Percentiles rank a stretch among this genome's conserved stretches.
Evolutionary conservation across 2,888 invertebrate species (phyloP).

Genomic region (Acanthopleura granulata): DNA sequence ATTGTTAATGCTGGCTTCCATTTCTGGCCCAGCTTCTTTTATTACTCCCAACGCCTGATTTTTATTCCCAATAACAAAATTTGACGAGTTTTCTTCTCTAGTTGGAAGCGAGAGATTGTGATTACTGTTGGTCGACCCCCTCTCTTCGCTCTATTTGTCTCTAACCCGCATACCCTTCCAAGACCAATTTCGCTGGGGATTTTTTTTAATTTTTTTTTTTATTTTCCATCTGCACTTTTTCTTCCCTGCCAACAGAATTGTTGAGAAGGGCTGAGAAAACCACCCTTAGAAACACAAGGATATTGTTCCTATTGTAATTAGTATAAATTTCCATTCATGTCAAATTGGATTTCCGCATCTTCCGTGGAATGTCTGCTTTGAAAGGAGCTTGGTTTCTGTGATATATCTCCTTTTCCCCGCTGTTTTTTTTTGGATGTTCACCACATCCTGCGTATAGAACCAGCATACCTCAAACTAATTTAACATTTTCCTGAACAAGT

Average conservation of each 20-base stretch:
- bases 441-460: not conserved
- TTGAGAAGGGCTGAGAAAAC: not conserved
- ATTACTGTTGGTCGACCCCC: too few species aligned
- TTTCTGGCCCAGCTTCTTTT: conserved; percentile 4
- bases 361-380: too few species aligned
- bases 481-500: not conserved
- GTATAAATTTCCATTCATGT: conserved; percentile 12
- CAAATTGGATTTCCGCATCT: not conserved
- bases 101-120: not conserved
- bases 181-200: too few species aligned
- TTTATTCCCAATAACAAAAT: conserved; percentile 10
- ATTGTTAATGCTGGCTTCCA: conserved; percentile 7
- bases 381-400: not conserved
- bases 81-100: conserved; percentile 5
- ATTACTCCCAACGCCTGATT: not conserved
- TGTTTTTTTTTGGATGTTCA: not conserved
- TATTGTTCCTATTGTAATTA: conserved; percentile 5
- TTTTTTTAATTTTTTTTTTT: not conserved
- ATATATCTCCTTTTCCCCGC: not conserved
- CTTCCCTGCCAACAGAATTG: not conserved
- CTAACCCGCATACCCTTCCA: too few species aligned
- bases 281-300: not conserved
- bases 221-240: not conserved
- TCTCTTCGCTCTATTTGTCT: too few species aligned
- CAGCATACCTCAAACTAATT: not conserved